Evolutionary conservation across 2,888 invertebrate species (phyloP), one percentile per base, ranked within the genome.

Genomic region (Meiosimyza platycephala): DNA sequence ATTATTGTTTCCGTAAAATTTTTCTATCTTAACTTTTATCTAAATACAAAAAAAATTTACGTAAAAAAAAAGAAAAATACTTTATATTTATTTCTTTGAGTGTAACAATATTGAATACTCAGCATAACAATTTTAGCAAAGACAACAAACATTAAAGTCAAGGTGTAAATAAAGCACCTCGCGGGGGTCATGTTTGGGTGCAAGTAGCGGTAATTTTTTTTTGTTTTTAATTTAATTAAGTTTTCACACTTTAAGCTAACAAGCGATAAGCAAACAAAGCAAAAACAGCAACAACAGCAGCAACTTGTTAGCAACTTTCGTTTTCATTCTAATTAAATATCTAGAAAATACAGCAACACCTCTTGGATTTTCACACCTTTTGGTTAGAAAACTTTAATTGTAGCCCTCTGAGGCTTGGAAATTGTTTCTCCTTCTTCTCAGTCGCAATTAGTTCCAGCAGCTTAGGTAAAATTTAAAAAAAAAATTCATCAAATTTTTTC

Each of bases 91-190:
- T 40, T 40, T 40, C 9, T 9, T 40, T 40, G 40, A 40, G 40
- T 40, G 40, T 40, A 7, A 40, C 6, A 6, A 40, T 40, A 40
- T 40, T 40, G 40, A 1, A 7, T 7, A 7, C 40, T 40, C 40
- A 9, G 76, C 79, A 78, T 76, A 78, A 71, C 62, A 73, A 28
- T 67, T 73, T 66, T 11, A 16, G 50, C 48, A n/a, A 33, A 68
- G 50, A 40, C 16, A 9, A 40, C 16, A 9, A 40, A 40, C 40
- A 40, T 40, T 1, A 40, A 40, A 40, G 40, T 40, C 40, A 40
- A 40, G 40, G 40, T 40, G 40, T 40, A 40, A 40, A 40, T 40
- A 9, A 40, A 40, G 66, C 22, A 67, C 71, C 67, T 67, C 73
- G 74, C 72, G 71, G 78, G 40, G 40, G 6, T 40, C 40, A 40